Conservation (phyloP, 2,888 invertebrate genomes). For the Erebia palarica region DNA sequence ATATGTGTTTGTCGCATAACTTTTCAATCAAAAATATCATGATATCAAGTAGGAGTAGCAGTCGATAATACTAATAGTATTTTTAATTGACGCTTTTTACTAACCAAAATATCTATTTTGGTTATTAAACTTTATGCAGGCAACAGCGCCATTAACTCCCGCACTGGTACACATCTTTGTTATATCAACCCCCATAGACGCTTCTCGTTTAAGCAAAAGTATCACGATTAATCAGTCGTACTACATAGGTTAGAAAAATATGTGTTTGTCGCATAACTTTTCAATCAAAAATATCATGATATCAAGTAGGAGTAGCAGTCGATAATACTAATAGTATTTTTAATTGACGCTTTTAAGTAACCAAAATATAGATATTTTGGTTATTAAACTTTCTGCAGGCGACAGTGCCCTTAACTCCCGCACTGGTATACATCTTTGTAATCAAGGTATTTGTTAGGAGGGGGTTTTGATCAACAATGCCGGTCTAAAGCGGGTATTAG, state of each 20-base stretch:
- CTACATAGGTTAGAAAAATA: background rate
- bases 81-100: background rate
- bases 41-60: background rate
- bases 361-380: background rate
- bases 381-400: slow-evolving; percentile 85
- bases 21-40: background rate
- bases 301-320: background rate
- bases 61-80: background rate
- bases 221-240: background rate
- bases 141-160: slow-evolving; percentile 81
- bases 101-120: background rate
- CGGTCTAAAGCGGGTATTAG: too few species aligned
- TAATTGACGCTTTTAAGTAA: background rate
- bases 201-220: background rate
- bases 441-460: too few species aligned
- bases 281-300: background rate
- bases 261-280: background rate
- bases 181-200: background rate
- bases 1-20: background rate
- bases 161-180: slow-evolving; percentile 64
- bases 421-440: slow-evolving; percentile 61
- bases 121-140: slow-evolving; percentile 84
- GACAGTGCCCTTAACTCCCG: slow-evolving; percentile 80
- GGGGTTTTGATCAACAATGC: too few species aligned
- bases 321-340: background rate